Percentiles rank a stretch among this genome's conserved stretches.
Conservation (phyloP, 64 coral and sea anemone species). For the Stichodactyla mertensii region DNA sequence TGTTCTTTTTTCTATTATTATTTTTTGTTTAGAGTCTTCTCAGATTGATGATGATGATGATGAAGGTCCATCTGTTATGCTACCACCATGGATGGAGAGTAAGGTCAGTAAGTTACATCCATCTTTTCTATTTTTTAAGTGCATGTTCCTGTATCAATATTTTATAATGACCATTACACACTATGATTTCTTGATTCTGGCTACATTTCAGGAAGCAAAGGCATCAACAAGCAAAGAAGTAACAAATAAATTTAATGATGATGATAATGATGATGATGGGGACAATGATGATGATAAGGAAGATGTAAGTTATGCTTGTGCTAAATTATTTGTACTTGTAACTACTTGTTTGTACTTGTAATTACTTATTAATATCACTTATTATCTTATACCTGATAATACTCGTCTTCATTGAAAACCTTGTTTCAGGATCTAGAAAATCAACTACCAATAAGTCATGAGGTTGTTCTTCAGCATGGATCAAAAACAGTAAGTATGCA, state of each 20-base stretch:
- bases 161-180: no score
- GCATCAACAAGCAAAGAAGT: conserved; percentile 15
- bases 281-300: conserved; percentile 6
- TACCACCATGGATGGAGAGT: conserved; percentile 55
- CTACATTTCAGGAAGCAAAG: conserved; percentile 10
- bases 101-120: background rate
- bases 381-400: no score
- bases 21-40: conserved; percentile 16
- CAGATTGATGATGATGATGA: conserved; percentile 28
- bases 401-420: no score
- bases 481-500: conserved; percentile 76
- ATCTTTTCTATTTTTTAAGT: background rate
- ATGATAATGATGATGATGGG: conserved; percentile 35
- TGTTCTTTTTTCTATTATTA: background rate
- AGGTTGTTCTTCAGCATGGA: conserved; percentile 83
- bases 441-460: conserved; percentile 82
- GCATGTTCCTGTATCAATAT: no score
- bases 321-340: background rate
- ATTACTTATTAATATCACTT: background rate
- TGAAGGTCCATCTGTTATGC: conserved; percentile 83
- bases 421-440: conserved; percentile 57
- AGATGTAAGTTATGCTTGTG: background rate
- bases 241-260: conserved; percentile 25
- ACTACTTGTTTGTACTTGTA: background rate
- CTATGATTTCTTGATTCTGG: no score